Conservation (phyloP, 2,797 vertebrate species). For the Amblyopsis hoosieri region DNA sequence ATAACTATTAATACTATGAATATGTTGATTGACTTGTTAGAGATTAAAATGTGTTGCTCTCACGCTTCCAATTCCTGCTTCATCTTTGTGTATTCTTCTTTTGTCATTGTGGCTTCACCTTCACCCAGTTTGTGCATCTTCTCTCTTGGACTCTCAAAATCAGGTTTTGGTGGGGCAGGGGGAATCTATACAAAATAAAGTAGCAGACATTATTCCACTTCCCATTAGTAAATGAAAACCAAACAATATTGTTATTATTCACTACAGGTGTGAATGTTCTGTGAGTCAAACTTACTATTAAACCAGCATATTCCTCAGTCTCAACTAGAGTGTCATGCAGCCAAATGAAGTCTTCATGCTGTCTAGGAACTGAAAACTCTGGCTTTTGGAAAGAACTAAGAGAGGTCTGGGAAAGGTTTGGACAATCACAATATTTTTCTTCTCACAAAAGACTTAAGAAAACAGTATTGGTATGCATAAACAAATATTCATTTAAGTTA, state of each 20-base stretch:
- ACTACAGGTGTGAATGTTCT: not conserved
- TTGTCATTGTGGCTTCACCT: constrained; percentile 96
- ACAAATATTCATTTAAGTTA: constrained; percentile 4
- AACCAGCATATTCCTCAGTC: constrained; percentile 93
- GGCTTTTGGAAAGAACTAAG: constrained; percentile 90
- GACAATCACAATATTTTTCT: not conserved
- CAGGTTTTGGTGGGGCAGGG: constrained; percentile 91
- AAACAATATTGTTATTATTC: not conserved
- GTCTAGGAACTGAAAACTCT: constrained; percentile 93
- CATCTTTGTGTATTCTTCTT: constrained; percentile 98
- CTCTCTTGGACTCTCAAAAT: constrained; percentile 95
- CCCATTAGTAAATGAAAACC: not conserved
- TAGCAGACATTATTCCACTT: not conserved
- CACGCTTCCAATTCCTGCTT: constrained; percentile 98
- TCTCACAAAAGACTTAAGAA: constrained; percentile 8
- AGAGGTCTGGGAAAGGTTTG: constrained; percentile 81
- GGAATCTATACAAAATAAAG: constrained; percentile 82
- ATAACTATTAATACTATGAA: not conserved
- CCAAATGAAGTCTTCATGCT: constrained; percentile 98
- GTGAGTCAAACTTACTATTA: constrained; percentile 85
- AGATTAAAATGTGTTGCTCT: constrained; percentile 54
- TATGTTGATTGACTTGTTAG: not conserved
- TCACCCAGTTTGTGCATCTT: constrained; percentile 99
- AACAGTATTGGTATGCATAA: too few species aligned
- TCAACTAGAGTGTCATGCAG: constrained; percentile 92